phyloP scores from a whole-genome alignment of 1,140 invertebrate genomes.

The Drepana arcuata region DNA sequence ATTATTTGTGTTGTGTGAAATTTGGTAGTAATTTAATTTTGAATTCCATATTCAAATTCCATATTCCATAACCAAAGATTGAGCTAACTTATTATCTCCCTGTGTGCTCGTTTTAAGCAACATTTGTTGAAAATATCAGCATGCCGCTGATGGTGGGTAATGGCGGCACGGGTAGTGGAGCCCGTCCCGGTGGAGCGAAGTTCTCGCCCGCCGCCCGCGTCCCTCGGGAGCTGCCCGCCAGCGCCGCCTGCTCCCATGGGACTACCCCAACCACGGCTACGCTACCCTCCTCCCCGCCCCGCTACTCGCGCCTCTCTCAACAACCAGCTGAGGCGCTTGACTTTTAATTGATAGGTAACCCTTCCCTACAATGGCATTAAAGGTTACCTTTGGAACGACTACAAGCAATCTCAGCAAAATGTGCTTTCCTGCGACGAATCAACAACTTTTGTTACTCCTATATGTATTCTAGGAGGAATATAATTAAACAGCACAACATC shows the following conservation, averaged over 20 bases:
- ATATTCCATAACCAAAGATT: too few relatives aligned
- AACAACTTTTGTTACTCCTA: too few relatives aligned
- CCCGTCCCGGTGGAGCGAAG: slow-evolving; percentile 53
- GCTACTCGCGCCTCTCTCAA: slow-evolving; percentile 29
- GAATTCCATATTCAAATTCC: too few relatives aligned
- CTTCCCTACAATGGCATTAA: slow-evolving; percentile 15
- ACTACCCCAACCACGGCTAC: slow-evolving; percentile 26
- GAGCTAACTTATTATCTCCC: too few relatives aligned
- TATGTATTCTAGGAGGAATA: too few relatives aligned
- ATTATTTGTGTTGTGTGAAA: too few relatives aligned
- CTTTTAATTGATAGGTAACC: slow-evolving; percentile 53
- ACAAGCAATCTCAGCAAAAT: too few relatives aligned
- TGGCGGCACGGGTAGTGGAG: slow-evolving; percentile 30
- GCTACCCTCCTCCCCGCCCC: slow-evolving; percentile 21
- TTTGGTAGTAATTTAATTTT: too few relatives aligned
- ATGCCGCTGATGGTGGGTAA: slow-evolving; percentile 26
- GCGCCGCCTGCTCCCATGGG: slow-evolving; percentile 50
- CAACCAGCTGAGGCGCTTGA: slow-evolving; percentile 51
- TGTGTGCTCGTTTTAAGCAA: too few relatives aligned
- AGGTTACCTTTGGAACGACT: too few relatives aligned
- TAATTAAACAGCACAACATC: too few relatives aligned
- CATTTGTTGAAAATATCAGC: slow-evolving; percentile 61
- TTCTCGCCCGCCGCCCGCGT: slow-evolving; percentile 54
- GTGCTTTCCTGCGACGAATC: too few relatives aligned
- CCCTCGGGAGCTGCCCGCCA: slow-evolving; percentile 50